Evolutionary conservation across 2,888 invertebrate species (phyloP).

Genomic region (Nyleta sp.): DNA sequence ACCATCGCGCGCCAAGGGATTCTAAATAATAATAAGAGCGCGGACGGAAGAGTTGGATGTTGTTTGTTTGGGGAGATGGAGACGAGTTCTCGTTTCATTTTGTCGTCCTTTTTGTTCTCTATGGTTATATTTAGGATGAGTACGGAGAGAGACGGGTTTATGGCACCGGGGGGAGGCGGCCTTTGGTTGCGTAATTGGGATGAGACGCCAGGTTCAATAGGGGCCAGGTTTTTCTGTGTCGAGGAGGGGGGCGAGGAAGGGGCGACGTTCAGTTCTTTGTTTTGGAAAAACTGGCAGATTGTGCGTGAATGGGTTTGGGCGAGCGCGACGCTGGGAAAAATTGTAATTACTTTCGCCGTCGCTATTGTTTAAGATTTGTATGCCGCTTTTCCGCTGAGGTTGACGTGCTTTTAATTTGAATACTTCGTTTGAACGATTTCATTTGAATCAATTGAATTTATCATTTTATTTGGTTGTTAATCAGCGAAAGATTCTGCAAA

Average conservation of each 20-base stretch:
- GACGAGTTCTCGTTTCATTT: conserved; percentile 10
- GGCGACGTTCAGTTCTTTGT: not conserved
- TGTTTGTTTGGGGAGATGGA: conserved; percentile 31
- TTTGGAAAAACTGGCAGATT: too few species aligned
- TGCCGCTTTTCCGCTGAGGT: too few species aligned
- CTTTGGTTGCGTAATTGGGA: conserved; percentile 23
- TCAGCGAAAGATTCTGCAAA: too few species aligned
- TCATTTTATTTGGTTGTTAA: too few species aligned
- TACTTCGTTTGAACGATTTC: too few species aligned
- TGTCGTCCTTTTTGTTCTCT: not conserved
- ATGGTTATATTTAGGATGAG: conserved; percentile 37
- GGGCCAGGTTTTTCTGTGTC: not conserved
- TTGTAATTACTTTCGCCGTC: too few species aligned
- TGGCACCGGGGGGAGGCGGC: conserved; percentile 6
- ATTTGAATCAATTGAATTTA: too few species aligned
- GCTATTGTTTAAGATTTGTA: too few species aligned
- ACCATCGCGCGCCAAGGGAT: conserved; percentile 36
- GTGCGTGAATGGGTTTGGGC: too few species aligned
- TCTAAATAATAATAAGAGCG: conserved; percentile 50
- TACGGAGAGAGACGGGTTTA: conserved; percentile 16
- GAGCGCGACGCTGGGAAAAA: too few species aligned
- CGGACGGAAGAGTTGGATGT: conserved; percentile 37
- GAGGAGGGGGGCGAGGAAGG: not conserved
- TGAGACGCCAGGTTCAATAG: not conserved
- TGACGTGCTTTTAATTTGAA: too few species aligned